Conservation (phyloP, 2,113 vertebrate genomes). For the Aythya baeri region DNA sequence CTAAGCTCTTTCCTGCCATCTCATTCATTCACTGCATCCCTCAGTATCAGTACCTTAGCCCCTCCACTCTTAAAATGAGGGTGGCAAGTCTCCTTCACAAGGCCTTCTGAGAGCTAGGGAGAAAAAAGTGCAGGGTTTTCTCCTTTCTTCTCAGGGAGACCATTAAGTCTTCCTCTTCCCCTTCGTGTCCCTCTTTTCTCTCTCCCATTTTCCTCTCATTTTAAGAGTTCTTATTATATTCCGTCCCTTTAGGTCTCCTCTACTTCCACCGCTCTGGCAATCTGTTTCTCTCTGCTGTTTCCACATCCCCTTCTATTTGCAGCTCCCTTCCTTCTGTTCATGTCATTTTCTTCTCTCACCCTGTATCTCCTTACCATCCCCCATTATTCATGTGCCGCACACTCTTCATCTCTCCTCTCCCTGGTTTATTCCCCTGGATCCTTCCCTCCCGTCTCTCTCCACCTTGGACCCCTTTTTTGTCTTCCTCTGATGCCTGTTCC, state of each 20-base stretch:
- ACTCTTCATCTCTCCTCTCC: slow-evolving; percentile 31
- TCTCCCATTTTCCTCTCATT: not conserved
- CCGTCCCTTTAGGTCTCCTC: slow-evolving; percentile 60
- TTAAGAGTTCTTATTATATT: slow-evolving; percentile 48
- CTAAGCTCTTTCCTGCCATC: not conserved
- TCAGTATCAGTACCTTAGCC: not conserved
- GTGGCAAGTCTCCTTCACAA: not conserved
- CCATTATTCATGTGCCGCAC: not conserved
- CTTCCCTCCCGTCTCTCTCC: not conserved
- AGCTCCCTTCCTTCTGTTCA: slow-evolving; percentile 70
- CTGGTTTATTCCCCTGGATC: slow-evolving; percentile 27
- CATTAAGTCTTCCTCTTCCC: not conserved
- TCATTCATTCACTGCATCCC: not conserved
- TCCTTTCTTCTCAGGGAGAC: not conserved
- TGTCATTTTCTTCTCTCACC: slow-evolving; percentile 70
- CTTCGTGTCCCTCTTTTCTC: not conserved
- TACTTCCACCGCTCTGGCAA: slow-evolving; percentile 45
- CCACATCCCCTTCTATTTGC: slow-evolving; percentile 67
- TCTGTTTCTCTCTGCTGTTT: slow-evolving; percentile 67
- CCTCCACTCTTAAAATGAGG: not conserved
- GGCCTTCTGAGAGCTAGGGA: slow-evolving; percentile 20
- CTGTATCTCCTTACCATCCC: slow-evolving; percentile 63
- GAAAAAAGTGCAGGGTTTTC: slow-evolving; percentile 13
- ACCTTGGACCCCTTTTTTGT: not conserved
- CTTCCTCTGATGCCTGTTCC: not conserved